phyloP scores from a whole-genome alignment of 2,113 vertebrate genomes.

The Felis chaus region DNA sequence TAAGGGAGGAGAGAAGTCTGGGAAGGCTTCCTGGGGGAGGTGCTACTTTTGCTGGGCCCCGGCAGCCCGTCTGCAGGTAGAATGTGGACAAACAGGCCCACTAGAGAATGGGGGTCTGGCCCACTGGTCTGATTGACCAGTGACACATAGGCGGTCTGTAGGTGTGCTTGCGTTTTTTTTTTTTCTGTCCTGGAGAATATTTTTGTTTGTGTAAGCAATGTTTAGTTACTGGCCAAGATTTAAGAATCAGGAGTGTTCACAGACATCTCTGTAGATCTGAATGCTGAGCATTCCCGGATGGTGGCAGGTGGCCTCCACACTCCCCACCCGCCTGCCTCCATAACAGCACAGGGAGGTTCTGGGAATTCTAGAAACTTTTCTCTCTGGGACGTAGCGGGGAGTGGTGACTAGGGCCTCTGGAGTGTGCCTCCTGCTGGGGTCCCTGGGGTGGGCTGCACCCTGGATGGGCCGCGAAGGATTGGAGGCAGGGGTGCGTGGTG shows the following conservation, averaged over 20 bases:
- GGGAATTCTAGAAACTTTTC: neutral
- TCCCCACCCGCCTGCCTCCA: accelerated
- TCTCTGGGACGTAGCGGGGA: neutral
- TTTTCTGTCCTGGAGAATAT: neutral
- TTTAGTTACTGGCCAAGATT: neutral
- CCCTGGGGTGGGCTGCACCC: neutral
- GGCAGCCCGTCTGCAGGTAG: neutral
- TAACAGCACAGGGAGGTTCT: neutral
- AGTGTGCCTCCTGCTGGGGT: neutral
- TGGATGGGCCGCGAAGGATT: neutral
- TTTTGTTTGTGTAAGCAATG: neutral
- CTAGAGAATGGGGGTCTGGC: neutral
- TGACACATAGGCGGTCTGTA: accelerated
- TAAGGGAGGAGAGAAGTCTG: neutral
- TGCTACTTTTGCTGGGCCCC: neutral
- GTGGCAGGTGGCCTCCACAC: neutral
- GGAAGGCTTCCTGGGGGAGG: neutral
- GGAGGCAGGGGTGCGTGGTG: neutral
- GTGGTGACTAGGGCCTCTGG: neutral
- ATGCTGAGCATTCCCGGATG: neutral
- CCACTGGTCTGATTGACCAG: accelerated
- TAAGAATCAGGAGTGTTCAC: neutral
- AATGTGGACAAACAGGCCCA: accelerated
- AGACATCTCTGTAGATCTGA: neutral
- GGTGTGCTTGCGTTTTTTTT: neutral